Base-by-base conservation (phyloP, 1,140 invertebrate species). In the Nephila pilipes region DNA sequence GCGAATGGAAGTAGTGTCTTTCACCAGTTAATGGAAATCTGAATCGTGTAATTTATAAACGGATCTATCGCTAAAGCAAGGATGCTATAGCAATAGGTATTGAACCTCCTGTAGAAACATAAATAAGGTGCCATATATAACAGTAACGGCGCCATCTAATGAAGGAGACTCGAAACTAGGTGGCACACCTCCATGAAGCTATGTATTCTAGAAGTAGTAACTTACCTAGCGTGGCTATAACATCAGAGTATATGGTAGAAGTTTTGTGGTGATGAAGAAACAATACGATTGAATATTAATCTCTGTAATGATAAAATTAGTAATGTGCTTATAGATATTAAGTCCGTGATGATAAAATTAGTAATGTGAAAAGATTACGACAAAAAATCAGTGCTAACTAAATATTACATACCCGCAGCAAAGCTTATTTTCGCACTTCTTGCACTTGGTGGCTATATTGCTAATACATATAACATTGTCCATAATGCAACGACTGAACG, bases 1-100 rank as follows among this genome's bases (percentile, higher is more conserved):
- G n/a, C 25, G 69, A n/a, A 75, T 75, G n/a, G n/a, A n/a, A n/a
- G n/a, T n/a, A n/a, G n/a, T n/a, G 14, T 75, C n/a, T 18, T 75
- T 60, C 69, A 18, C 69, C 14, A 75, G 69, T 75, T 75, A 75
- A 75, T 14, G 69, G n/a, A 75, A 75, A 75, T 75, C 69, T 60
- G 58, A 60, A 60, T 60, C 58, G 58, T 60, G 58, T 60, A 60
- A 60, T 60, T 22, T 60, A 22, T 14, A 60, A 22, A 60, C 58
- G 58, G 58, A 60, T 60, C 58, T 60, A 14, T 22, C 22, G 22
- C 58, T 60, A 60, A 60, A 60, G 22, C 58, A 60, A 60, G 58
- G 58, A 60, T n/a, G n/a, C n/a, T n/a, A n/a, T n/a, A n/a, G n/a
- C n/a, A n/a, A n/a, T n/a, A n/a, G n/a, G n/a, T n/a, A 10, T 60